Base-by-base conservation (phyloP, 2,797 vertebrate species). In the Periophthalmus magnuspinnatus region DNA sequence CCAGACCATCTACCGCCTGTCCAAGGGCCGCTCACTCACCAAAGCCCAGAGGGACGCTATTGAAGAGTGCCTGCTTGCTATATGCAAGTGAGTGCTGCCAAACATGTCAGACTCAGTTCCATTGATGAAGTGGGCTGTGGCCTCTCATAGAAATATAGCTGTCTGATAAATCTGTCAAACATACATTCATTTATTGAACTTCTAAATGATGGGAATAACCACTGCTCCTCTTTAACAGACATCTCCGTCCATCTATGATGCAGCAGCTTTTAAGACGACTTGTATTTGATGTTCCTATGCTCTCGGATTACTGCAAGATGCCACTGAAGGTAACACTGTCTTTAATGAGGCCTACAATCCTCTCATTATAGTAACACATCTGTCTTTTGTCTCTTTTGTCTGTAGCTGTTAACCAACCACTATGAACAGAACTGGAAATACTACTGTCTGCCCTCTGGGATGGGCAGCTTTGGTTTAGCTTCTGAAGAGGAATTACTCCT, bases 361-460 rank as follows among this genome's bases (percentile, higher is more conserved):
- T 19, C 16, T 10, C 41, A 62, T 22, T 5, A 34, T 33, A n/a
- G 8, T 34, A 33, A 38, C 34, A 63, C 32, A 50, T 5, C 16
- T 21, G 24, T 32, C 28, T 65, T 7, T 24, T 72, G 2, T 67
- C 0, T 84, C 1, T 74, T 21, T 72, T 10, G 57, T 74, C 65
- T 84, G 34, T 82, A 99, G 98, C 95, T 99, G 75, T 89, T 99
- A 90, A 96, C 95, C 60, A 96, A 95, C 85, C 98, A 99, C 88
- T 99, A 97, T 52, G 97, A 98, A 75, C 97, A 96, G 88, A 96
- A 95, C 90, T 99, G 98, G 98, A 99, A 98, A 90, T 99, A 99
- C 80, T 99, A 99, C 87, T 99, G 97, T 76, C 94, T 99, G 57
- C 97, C 97, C 8, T 95, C 95, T 47, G 96, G 96, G 78, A 94